phyloP scores from a whole-genome alignment of 2,797 vertebrate species.

The Manis javanica region DNA sequence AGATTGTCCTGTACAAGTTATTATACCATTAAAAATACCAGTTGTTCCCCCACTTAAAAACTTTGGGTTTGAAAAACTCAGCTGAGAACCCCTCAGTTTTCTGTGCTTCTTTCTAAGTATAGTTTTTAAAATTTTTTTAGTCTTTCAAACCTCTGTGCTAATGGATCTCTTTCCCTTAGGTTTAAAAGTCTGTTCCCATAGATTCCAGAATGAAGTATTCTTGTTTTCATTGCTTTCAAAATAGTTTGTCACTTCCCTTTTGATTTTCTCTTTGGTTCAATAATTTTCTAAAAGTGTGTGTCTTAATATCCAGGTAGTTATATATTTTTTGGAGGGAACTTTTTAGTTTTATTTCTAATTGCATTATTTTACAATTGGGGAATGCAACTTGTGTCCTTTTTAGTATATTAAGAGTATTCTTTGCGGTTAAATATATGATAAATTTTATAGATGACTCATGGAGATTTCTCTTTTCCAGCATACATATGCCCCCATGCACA shows the following conservation, averaged over 20 bases:
- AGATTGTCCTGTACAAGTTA: not conserved
- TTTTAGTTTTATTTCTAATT: constrained; percentile 34
- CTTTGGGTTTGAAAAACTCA: not conserved
- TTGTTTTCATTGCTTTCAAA: constrained; percentile 5
- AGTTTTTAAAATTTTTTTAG: not conserved
- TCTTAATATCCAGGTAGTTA: constrained; percentile 4
- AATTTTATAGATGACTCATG: not conserved
- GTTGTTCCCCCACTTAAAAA: not conserved
- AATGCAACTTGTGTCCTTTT: not conserved
- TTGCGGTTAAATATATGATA: not conserved
- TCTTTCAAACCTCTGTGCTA: not conserved
- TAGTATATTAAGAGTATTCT: not conserved
- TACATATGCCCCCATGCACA: not conserved
- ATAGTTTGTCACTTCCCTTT: constrained; percentile 1
- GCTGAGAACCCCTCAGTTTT: not conserved
- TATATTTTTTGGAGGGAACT: not conserved
- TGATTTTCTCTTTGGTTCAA: not conserved
- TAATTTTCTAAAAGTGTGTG: not conserved
- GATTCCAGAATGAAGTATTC: not conserved
- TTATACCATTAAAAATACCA: not conserved
- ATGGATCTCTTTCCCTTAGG: not conserved
- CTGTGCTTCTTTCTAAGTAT: not conserved
- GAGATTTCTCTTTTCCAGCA: not conserved
- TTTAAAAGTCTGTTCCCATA: not conserved
- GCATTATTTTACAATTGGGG: not conserved